Evolutionary conservation across 2,113 vertebrate species (phyloP).

Genomic region (Podilymbus podiceps): DNA sequence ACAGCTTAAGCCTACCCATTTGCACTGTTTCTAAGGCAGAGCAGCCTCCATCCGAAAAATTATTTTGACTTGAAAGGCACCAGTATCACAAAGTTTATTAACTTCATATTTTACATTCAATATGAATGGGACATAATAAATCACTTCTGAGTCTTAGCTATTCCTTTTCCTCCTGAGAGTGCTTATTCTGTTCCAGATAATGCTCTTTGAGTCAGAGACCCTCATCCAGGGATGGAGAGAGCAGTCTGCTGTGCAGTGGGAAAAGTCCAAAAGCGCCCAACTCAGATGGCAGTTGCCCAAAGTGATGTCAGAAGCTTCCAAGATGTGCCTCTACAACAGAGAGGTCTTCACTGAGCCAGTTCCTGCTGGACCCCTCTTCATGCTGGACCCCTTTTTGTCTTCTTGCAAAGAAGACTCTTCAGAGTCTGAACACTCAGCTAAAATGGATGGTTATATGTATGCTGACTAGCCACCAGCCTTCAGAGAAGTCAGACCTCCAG

Average conservation of each 20-base stretch:
- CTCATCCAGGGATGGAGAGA: neutral
- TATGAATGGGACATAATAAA: conserved; percentile 2
- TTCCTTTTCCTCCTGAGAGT: neutral
- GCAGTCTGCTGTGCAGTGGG: neutral
- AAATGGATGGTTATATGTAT: neutral
- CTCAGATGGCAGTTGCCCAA: neutral
- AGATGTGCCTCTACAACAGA: neutral
- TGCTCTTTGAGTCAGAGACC: neutral
- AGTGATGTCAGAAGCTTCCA: neutral
- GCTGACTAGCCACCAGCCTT: neutral
- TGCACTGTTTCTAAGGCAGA: neutral
- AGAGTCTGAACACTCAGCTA: neutral
- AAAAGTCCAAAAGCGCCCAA: neutral
- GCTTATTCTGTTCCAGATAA: neutral
- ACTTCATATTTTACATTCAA: conserved; percentile 13
- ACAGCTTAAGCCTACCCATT: neutral
- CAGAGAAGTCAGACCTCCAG: neutral
- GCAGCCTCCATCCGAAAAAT: neutral
- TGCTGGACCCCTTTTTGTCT: neutral
- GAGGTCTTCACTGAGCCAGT: neutral
- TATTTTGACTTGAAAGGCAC: conserved; percentile 4
- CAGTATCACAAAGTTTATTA: neutral
- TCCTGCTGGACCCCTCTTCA: neutral
- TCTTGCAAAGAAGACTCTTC: neutral
- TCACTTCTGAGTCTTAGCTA: neutral